phyloP scores from a whole-genome alignment of 2,113 vertebrate genomes.

The Irena cyanogastra region DNA sequence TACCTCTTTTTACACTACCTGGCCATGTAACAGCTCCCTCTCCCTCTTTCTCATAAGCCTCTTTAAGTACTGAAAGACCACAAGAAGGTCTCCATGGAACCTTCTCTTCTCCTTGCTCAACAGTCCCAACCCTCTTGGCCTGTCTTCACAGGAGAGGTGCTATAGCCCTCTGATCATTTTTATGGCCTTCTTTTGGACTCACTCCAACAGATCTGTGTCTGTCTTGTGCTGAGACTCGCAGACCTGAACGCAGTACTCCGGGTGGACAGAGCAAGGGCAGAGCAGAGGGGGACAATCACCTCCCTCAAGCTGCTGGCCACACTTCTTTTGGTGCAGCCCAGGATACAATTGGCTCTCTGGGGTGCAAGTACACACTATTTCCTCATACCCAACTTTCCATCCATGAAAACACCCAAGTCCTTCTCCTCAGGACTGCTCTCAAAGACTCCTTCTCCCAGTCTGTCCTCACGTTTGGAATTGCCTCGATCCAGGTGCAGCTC shows the following conservation, averaged over 20 bases:
- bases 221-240: neutral
- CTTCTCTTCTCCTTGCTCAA: neutral
- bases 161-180: neutral
- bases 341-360: neutral
- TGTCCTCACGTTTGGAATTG: neutral
- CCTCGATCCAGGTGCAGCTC: fast-evolving
- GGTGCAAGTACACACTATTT: neutral
- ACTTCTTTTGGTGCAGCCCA: neutral
- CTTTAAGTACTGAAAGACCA: neutral
- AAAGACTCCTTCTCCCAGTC: neutral
- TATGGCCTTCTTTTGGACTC: neutral
- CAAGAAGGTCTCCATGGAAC: neutral
- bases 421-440: neutral
- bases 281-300: neutral
- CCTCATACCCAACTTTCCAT: neutral
- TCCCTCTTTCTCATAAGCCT: neutral
- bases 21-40: neutral
- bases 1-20: neutral
- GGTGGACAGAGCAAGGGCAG: neutral
- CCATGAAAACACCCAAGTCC: neutral
- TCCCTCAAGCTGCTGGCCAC: neutral
- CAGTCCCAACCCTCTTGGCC: too few species aligned
- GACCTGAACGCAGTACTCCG: neutral
- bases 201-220: neutral
- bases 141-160: neutral